Evolutionary conservation across 2,888 invertebrate genomes (phyloP).

Genomic region (Charanyca ferruginea): DNA sequence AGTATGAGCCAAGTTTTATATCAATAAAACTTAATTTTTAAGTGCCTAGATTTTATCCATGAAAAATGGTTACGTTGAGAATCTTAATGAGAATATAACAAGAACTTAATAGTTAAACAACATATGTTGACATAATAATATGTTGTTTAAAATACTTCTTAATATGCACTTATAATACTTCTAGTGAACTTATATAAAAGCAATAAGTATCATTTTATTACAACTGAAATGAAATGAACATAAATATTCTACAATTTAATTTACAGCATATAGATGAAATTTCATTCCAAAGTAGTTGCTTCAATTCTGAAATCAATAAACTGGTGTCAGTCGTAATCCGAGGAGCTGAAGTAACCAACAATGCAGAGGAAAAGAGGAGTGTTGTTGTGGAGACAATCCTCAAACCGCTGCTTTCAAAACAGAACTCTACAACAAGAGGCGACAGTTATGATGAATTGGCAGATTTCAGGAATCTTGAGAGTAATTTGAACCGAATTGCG

Average conservation of each 20-base stretch:
- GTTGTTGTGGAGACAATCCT: slow-evolving; percentile 86
- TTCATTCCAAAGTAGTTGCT: slow-evolving; percentile 96
- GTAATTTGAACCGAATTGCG: slow-evolving; percentile 67
- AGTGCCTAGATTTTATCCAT: no score
- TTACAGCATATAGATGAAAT: slow-evolving; percentile 96
- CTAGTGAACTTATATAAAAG: background rate
- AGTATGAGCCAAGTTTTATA: no score
- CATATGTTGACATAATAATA: no score
- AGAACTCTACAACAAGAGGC: slow-evolving; percentile 79
- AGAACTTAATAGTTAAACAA: no score
- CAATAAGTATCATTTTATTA: background rate
- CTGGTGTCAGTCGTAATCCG: slow-evolving; percentile 95
- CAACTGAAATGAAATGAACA: background rate
- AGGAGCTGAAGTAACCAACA: slow-evolving; percentile 95
- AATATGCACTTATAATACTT: background rate
- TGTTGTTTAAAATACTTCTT: no score
- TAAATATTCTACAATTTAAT: slow-evolving; percentile 14
- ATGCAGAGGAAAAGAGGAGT: slow-evolving; percentile 90
- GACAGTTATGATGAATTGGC: slow-evolving; percentile 66
- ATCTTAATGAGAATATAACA: no score
- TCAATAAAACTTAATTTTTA: no score
- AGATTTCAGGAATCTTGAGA: slow-evolving; percentile 64
- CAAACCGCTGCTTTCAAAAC: slow-evolving; percentile 88
- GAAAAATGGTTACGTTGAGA: no score
- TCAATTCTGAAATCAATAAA: slow-evolving; percentile 97